Evolutionary conservation across 2,797 vertebrate genomes (phyloP), one percentile per base, ranked within the genome.

Genomic region (Malurus splendens): DNA sequence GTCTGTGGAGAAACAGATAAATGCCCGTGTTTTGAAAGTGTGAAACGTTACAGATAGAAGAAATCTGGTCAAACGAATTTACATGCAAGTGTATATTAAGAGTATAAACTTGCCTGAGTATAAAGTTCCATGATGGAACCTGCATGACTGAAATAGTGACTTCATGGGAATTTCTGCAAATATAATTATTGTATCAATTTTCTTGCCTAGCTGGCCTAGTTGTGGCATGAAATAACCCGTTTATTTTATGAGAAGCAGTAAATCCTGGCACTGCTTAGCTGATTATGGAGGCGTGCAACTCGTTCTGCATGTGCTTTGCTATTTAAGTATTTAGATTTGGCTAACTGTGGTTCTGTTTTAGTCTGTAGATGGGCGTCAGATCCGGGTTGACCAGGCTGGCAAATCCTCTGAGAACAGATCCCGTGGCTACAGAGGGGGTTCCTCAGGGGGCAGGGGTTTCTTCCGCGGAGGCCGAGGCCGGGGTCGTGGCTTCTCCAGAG

Each of bases 381-480:
- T 99, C 85, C 98, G 99, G 16, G 99, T 99, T 7, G 99, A 99
- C 60, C 99, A 99, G 93, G 99, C 99, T 2, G 99, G 99, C 7
- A 99, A 99, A 65, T 98, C 98, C 0, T 98, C 98, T 0, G 98
- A 98, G 60, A 97, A 97, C 23, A 97, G 98, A 27, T 97, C 98
- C 32, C 97, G 97, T 4, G 98, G 98, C 5, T 98, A 98, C 90
- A 96, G 98, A 84, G 98, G 98, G 2, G 98, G 98, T 1, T 97
- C 97, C 12, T 82, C 97, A 0, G 97, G 97, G 41, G 96, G 97
- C 71, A 93, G 98, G 78, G 98, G 98, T 17, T 98, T 98, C 78
- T 99, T 98, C 94, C 96, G 98, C 2, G 98, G 98, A 0, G 95
- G 98, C 25, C 87, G 99, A 61, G 98, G 98, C 74, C 94, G 97